Conservation (phyloP, 1,140 invertebrate species). For the Sarcophaga bullata region DNA sequence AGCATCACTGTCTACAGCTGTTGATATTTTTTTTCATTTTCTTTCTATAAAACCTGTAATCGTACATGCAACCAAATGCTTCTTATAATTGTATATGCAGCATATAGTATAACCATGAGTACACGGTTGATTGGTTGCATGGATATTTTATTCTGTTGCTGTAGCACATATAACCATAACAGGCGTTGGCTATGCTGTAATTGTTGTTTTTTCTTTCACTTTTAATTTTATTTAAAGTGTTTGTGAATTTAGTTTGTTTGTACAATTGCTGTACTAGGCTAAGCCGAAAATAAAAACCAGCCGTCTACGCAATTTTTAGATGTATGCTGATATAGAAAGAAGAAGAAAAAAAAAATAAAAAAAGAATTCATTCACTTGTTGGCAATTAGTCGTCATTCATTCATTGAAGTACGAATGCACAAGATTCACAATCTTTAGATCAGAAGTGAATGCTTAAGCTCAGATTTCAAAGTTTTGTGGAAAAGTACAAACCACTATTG, state of each 20-base stretch:
- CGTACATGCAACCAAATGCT: neutral
- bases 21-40: too few species aligned
- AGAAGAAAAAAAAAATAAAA: too few species aligned
- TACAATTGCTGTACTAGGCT: neutral
- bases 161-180: constrained; percentile 34
- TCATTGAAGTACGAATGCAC: neutral
- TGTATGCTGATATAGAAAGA: too few species aligned
- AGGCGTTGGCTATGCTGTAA: constrained; percentile 32
- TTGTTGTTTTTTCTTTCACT: constrained; percentile 13
- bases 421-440: constrained; percentile 5
- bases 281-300: neutral
- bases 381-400: neutral
- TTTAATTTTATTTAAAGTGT: constrained; percentile 30
- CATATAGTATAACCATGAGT: too few species aligned
- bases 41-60: too few species aligned
- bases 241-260: neutral
- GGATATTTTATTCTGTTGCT: neutral
- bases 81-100: neutral
- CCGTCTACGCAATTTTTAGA: neutral
- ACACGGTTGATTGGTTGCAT: too few species aligned
- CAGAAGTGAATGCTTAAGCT: constrained; percentile 20
- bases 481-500: neutral
- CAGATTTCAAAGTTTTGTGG: constrained; percentile 3
- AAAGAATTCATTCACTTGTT: too few species aligned
- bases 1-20: too few species aligned